Percentiles rank a stretch among this genome's conserved stretches.
These are phyloP conservation scores for Catamblyrhynchus diadema DNA, from an alignment of 2,797 vertebrate species.

Conservation along the genomic window DNA sequence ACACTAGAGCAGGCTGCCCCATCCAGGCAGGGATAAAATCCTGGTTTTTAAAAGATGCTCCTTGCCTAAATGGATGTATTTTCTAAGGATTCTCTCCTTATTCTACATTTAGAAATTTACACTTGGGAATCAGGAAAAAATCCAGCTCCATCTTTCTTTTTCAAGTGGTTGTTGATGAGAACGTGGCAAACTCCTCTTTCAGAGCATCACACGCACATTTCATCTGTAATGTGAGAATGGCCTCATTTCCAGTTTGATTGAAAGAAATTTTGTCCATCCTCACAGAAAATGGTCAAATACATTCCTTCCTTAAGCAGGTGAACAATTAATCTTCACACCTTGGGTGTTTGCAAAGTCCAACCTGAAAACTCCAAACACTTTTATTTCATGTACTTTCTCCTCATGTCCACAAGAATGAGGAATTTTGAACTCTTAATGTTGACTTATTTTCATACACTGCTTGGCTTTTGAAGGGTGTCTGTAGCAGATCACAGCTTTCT, in stretches of 20 bases:
- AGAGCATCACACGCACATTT: not conserved
- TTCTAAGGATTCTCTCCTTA: not conserved
- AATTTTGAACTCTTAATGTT: not conserved
- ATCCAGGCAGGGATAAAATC: not conserved
- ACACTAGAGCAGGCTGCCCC: not conserved
- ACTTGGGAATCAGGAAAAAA: not conserved
- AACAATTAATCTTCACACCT: not conserved
- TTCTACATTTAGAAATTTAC: not conserved
- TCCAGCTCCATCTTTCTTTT: not conserved
- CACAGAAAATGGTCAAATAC: not conserved
- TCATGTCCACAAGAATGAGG: not conserved
- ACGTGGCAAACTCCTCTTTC: rapidly evolving
- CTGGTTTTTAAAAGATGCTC: not conserved
- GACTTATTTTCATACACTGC: not conserved
- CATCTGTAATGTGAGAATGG: not conserved
- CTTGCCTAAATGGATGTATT: not conserved
- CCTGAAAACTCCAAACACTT: not conserved
- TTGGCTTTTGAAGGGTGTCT: not conserved
- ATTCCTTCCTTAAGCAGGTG: not conserved
- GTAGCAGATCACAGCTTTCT: not conserved
- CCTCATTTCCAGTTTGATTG: not conserved
- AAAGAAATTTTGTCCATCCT: not conserved
- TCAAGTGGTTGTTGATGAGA: not conserved
- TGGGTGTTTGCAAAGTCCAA: not conserved
- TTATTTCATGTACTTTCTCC: not conserved